Base-by-base conservation (phyloP, 2,888 invertebrate genomes). In the Drosophila conformis region DNA sequence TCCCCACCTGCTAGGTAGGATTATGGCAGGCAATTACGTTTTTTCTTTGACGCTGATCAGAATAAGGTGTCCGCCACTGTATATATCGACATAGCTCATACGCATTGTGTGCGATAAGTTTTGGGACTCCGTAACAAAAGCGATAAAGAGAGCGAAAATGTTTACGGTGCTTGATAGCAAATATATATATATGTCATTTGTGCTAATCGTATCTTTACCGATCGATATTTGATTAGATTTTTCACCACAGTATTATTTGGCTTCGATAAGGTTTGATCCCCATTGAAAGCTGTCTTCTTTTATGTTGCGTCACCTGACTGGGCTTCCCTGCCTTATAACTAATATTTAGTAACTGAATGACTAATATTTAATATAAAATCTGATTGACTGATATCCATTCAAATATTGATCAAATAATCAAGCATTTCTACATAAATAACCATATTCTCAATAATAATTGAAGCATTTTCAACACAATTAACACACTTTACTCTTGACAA, bases 11-110 rank as follows among this genome's bases (percentile, higher is more conserved):
- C n/a, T n/a, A n/a, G n/a, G n/a, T n/a, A n/a, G n/a, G n/a, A n/a
- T n/a, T n/a, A n/a, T n/a, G n/a, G n/a, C n/a, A n/a, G n/a, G n/a
- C n/a, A n/a, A n/a, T n/a, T n/a, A n/a, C n/a, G n/a, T n/a, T n/a
- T n/a, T n/a, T n/a, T n/a, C n/a, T n/a, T n/a, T n/a, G n/a, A n/a
- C n/a, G n/a, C n/a, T n/a, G n/a, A n/a, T n/a, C n/a, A n/a, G n/a
- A n/a, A n/a, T n/a, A n/a, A n/a, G n/a, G n/a, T n/a, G n/a, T n/a
- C n/a, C n/a, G n/a, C n/a, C n/a, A n/a, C n/a, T 38, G 18, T 18
- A 18, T 18, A 38, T 18, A 18, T 58, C 18, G 21, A 38, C 48
- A 73, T 75, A 80, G 77, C 74, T 71, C 80, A 88, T 85, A 78
- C 70, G 86, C 70, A 51, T 21, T 21, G 56, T 25, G 48, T 27